phyloP scores from a whole-genome alignment of 2,113 vertebrate species.

The Silurus glanis region DNA sequence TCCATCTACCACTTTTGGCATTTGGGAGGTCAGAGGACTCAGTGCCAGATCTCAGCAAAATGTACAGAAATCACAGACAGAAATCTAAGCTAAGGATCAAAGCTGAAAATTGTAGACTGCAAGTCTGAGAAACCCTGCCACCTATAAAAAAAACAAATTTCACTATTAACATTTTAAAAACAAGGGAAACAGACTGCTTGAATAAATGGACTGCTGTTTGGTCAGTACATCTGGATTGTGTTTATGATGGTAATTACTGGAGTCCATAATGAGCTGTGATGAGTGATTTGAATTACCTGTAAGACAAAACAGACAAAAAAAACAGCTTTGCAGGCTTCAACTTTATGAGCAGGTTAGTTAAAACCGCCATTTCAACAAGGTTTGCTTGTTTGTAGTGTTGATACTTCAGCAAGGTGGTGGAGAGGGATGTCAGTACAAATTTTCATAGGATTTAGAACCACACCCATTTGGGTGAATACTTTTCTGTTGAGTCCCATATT shows the following conservation, averaged over 20 bases:
- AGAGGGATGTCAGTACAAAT: not conserved
- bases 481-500: not conserved
- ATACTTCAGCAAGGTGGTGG: not conserved
- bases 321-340: not conserved
- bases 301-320: not conserved
- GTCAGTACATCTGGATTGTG: conserved; percentile 17
- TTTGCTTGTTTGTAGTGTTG: not conserved
- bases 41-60: not conserved
- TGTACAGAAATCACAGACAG: not conserved
- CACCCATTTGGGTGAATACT: not conserved
- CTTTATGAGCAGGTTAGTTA: not conserved
- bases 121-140: not conserved
- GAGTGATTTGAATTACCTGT: not conserved
- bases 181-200: not conserved
- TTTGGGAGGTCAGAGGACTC: not conserved
- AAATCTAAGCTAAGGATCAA: not conserved
- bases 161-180: not conserved
- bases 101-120: not conserved
- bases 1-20: not conserved
- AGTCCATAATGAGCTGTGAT: not conserved
- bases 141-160: not conserved
- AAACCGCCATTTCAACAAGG: not conserved
- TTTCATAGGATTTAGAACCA: not conserved
- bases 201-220: not conserved
- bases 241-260: conserved; percentile 27